These are phyloP conservation scores for Colius striatus DNA, from an alignment of 2,113 vertebrate species.

Conservation along the genomic window DNA sequence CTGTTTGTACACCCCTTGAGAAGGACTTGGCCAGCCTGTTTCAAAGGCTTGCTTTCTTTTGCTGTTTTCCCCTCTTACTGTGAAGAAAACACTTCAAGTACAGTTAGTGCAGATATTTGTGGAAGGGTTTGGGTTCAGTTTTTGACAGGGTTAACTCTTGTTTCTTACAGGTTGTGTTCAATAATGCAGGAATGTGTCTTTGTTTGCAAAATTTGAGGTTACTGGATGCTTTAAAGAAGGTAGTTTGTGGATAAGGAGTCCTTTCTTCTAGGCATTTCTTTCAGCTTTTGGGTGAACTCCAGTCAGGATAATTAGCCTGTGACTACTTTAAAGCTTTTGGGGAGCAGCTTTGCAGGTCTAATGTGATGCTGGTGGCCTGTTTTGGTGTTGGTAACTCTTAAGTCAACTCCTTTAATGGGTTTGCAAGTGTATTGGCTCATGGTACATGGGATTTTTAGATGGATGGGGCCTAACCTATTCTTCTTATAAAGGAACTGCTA, in stretches of 20 bases:
- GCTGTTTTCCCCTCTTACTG: not conserved
- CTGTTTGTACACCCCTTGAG: not conserved
- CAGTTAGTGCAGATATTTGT: not conserved
- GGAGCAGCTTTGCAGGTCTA: not conserved
- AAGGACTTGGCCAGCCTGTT: not conserved
- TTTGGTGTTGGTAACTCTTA: slow-evolving; percentile 56
- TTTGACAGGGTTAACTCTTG: not conserved
- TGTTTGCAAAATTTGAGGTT: slow-evolving; percentile 36
- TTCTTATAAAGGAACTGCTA: not conserved
- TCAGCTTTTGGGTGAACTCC: slow-evolving; percentile 5
- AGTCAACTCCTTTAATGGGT: slow-evolving; percentile 49
- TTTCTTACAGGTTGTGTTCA: slow-evolving; percentile 22
- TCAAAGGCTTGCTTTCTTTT: not conserved
- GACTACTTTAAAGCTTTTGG: not conserved
- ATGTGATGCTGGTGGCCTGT: slow-evolving; percentile 1
- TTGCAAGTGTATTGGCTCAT: not conserved
- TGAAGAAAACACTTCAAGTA: not conserved
- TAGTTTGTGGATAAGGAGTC: not conserved
- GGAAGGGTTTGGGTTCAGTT: not conserved
- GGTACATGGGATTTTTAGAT: not conserved
- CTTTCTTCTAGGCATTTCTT: not conserved
- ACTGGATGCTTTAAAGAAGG: slow-evolving; percentile 52
- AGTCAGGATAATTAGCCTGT: not conserved
- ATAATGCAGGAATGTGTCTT: not conserved
- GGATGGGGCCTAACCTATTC: not conserved